Conservation (phyloP, 1,140 invertebrate genomes). For the Subanguina moxae region DNA sequence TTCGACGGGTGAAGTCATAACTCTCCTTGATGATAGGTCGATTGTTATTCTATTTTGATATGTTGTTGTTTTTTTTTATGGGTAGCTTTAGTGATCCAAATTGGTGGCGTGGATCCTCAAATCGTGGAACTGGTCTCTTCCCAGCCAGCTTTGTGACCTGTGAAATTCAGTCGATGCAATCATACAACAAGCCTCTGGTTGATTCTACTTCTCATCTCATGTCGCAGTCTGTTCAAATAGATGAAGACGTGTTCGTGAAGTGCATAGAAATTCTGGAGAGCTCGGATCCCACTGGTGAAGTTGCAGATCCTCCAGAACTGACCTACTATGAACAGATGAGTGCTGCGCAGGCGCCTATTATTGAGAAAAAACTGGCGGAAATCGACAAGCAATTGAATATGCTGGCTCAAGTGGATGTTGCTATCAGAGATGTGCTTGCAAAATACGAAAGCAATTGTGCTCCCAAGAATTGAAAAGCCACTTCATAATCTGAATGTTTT, state of each 20-base stretch:
- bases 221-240: slow-evolving; percentile 60
- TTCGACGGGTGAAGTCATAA: slow-evolving; percentile 80
- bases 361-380: slow-evolving; percentile 84
- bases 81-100: slow-evolving; percentile 80
- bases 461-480: neutral
- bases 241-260: slow-evolving; percentile 64
- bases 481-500: too few species aligned
- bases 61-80: neutral
- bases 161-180: slow-evolving; percentile 67
- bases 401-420: slow-evolving; percentile 51
- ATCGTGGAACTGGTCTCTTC: slow-evolving; percentile 74
- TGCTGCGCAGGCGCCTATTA: slow-evolving; percentile 75
- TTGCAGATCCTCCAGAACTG: slow-evolving; percentile 69
- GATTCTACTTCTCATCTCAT: neutral
- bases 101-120: slow-evolving; percentile 96
- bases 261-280: slow-evolving; percentile 82
- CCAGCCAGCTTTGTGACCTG: slow-evolving; percentile 94
- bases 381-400: slow-evolving; percentile 69
- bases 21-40: slow-evolving; percentile 70
- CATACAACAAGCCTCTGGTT: neutral
- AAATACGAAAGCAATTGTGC: slow-evolving; percentile 42
- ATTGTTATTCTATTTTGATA: neutral
- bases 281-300: slow-evolving; percentile 78
- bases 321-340: slow-evolving; percentile 72
- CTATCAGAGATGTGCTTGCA: slow-evolving; percentile 56